phyloP scores from a whole-genome alignment of 92 coral and sea anemone species.

The Hydrozoanthus gracilis region DNA sequence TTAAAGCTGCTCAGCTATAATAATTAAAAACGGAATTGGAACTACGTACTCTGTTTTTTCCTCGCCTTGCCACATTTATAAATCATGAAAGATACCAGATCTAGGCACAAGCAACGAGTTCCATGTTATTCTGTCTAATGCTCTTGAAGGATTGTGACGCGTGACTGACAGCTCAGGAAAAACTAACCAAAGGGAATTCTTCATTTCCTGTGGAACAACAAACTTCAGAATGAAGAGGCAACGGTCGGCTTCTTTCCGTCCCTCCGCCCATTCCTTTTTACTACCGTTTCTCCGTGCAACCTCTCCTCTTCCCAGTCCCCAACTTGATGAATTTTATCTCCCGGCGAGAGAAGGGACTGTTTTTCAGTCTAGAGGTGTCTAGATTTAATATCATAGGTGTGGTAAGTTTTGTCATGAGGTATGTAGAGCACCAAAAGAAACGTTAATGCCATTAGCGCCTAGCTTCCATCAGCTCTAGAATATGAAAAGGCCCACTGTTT shows the following conservation, averaged over 20 bases:
- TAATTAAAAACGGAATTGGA: too few species aligned
- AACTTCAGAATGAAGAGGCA: too few species aligned
- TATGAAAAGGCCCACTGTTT: constrained; percentile 2
- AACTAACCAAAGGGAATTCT: too few species aligned
- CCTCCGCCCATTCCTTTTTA: background rate
- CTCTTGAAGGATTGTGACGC: too few species aligned
- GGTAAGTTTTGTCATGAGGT: too few species aligned
- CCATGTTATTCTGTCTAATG: too few species aligned
- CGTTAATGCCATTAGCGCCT: background rate
- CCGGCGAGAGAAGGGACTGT: background rate
- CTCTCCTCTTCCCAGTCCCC: constrained; percentile 2
- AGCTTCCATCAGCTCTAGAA: background rate
- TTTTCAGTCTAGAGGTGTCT: too few species aligned
- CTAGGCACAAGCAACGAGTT: background rate
- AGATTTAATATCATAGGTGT: background rate
- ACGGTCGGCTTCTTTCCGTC: too few species aligned
- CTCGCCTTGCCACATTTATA: background rate
- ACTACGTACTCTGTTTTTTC: background rate
- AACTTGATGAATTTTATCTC: background rate
- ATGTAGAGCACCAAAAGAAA: constrained; percentile 10
- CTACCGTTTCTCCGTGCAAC: background rate
- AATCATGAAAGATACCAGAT: too few species aligned
- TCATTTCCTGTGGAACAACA: too few species aligned
- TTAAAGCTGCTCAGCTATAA: background rate
- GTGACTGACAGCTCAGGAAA: too few species aligned